phyloP scores from a whole-genome alignment of 1,140 invertebrate genomes.

The Hyles vespertilio region DNA sequence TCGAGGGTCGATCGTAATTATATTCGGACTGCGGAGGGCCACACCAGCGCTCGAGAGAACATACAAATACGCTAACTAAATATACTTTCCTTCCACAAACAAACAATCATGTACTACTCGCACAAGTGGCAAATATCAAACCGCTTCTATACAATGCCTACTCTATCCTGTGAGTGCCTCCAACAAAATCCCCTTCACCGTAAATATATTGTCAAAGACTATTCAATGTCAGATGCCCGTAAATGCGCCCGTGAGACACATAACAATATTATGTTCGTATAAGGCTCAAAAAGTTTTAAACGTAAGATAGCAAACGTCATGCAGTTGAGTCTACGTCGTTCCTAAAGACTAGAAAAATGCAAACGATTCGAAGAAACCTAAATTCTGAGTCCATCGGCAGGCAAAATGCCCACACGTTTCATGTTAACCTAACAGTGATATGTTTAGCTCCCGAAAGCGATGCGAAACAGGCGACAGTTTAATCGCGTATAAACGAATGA shows the following conservation, averaged over 20 bases:
- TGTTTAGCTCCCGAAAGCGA: constrained; percentile 35
- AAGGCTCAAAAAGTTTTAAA: constrained; percentile 22
- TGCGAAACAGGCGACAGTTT: constrained; percentile 1
- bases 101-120: constrained; percentile 9
- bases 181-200: constrained; percentile 22
- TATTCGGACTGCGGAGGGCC: constrained; percentile 24
- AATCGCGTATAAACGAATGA: constrained; percentile 5
- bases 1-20: constrained; percentile 33
- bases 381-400: constrained; percentile 30
- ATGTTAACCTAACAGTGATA: constrained; percentile 36
- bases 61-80: neutral
- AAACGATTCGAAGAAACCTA: constrained; percentile 52
- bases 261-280: neutral
- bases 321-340: constrained; percentile 47
- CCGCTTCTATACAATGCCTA: constrained; percentile 4
- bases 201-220: constrained; percentile 19
- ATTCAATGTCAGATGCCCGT: constrained; percentile 20
- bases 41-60: neutral
- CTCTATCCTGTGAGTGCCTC: constrained; percentile 13
- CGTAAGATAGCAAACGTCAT: constrained; percentile 35
- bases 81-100: neutral
- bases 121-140: constrained; percentile 5
- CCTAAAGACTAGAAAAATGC: constrained; percentile 72
- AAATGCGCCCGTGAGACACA: constrained; percentile 27
- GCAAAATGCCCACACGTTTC: constrained; percentile 34